Evolutionary conservation across 2,113 vertebrate species (phyloP).

Genomic region (Corythaeola cristata): DNA sequence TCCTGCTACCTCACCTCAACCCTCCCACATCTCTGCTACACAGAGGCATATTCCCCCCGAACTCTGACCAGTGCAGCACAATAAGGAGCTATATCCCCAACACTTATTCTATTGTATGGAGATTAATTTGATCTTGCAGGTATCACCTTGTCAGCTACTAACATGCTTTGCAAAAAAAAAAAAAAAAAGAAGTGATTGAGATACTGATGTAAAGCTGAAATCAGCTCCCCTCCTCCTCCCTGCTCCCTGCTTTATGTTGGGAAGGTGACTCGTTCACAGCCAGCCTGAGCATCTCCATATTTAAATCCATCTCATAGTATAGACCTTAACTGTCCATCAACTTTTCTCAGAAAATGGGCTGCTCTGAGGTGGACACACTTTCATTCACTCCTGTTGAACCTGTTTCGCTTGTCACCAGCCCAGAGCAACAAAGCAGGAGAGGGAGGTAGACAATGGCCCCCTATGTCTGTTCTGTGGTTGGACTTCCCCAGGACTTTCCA

Average conservation of each 20-base stretch:
- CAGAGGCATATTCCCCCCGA: accelerated
- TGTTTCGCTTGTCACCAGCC: not conserved
- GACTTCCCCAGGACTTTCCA: not conserved
- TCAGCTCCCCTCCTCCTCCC: not conserved
- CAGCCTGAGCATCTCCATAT: not conserved
- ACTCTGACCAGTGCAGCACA: not conserved
- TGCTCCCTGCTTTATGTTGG: not conserved
- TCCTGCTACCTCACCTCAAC: not conserved
- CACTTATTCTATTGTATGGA: not conserved
- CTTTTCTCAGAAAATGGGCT: not conserved
- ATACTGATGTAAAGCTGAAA: not conserved
- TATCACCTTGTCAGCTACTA: not conserved
- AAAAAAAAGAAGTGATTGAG: not conserved
- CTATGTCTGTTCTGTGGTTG: not conserved
- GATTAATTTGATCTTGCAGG: not conserved
- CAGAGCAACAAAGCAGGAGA: not conserved
- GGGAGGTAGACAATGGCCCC: too few species aligned
- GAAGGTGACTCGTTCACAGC: not conserved
- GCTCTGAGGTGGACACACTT: not conserved
- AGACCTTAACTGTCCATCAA: not conserved
- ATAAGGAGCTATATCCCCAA: not conserved
- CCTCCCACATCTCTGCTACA: not conserved
- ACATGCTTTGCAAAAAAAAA: not conserved
- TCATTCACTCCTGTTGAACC: not conserved
- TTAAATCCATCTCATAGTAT: not conserved